Evolutionary conservation across 2,797 vertebrate genomes (phyloP).

Genomic region (Sebastes trivittatus): DNA sequence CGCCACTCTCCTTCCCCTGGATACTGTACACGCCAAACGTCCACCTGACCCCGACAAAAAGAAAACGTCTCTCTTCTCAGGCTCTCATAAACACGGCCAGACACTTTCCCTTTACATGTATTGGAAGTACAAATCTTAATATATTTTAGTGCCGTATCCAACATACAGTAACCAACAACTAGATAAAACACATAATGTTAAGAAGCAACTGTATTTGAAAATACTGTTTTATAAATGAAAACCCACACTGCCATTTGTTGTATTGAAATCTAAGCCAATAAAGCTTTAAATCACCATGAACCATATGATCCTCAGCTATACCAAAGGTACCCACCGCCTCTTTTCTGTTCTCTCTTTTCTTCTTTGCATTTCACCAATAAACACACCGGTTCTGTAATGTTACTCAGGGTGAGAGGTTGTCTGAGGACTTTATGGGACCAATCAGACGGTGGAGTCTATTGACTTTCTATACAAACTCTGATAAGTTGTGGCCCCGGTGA

Average conservation of each 20-base stretch:
- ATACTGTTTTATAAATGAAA: constrained; percentile 83
- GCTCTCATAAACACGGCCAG: constrained; percentile 69
- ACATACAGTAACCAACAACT: constrained; percentile 55
- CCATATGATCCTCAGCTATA: constrained; percentile 65
- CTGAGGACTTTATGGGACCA: constrained; percentile 9
- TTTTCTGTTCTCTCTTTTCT: constrained; percentile 58
- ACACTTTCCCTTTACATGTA: constrained; percentile 73
- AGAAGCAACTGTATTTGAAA: constrained; percentile 76
- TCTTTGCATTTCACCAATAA: constrained; percentile 47
- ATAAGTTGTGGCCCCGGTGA: neutral
- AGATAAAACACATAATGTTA: constrained; percentile 56
- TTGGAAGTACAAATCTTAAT: constrained; percentile 66
- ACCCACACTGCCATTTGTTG: constrained; percentile 85
- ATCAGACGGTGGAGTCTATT: neutral
- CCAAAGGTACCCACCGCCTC: constrained; percentile 60
- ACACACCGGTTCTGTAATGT: constrained; percentile 8
- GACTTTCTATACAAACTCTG: constrained; percentile 21
- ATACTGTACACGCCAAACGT: constrained; percentile 51
- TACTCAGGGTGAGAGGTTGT: constrained; percentile 6
- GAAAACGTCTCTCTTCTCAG: constrained; percentile 75
- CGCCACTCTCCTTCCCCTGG: constrained; percentile 38
- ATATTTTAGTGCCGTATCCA: constrained; percentile 68
- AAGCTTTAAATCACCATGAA: constrained; percentile 81
- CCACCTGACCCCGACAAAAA: constrained; percentile 62
- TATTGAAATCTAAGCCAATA: constrained; percentile 82